Evolutionary conservation across 2,888 invertebrate genomes (phyloP).

Genomic region (Notodonta ziczac): DNA sequence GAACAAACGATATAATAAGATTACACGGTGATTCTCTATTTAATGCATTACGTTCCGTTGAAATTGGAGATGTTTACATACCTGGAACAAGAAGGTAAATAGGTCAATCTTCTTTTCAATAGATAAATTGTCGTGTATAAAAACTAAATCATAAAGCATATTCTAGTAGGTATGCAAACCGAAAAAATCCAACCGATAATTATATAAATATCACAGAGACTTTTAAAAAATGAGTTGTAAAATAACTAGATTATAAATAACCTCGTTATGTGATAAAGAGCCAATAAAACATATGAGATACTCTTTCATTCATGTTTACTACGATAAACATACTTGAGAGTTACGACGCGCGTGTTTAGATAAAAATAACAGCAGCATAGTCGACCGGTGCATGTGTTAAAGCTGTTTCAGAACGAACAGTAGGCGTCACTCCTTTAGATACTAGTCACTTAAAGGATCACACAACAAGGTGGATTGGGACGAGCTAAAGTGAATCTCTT

Average conservation of each 20-base stretch:
- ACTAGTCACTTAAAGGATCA: too few relatives aligned
- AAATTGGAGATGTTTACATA: slow-evolving; percentile 56
- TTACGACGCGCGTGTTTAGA: slow-evolving; percentile 46
- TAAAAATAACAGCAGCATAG: slow-evolving; percentile 43
- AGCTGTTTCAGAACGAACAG: slow-evolving; percentile 4
- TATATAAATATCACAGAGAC: background rate
- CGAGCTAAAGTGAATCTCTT: too few relatives aligned
- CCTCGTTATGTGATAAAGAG: slow-evolving; percentile 11
- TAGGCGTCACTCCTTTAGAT: background rate
- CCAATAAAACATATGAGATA: slow-evolving; percentile 33
- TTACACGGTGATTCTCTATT: slow-evolving; percentile 56
- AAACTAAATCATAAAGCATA: too few relatives aligned
- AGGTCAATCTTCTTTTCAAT: slow-evolving; percentile 10
- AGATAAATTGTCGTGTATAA: background rate
- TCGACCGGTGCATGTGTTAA: slow-evolving; percentile 18
- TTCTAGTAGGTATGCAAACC: too few relatives aligned
- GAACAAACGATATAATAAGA: slow-evolving; percentile 67
- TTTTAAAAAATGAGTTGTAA: background rate
- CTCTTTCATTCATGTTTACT: slow-evolving; percentile 40
- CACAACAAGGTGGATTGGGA: too few relatives aligned
- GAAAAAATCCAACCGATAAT: too few relatives aligned
- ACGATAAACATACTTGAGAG: slow-evolving; percentile 44
- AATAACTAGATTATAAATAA: background rate
- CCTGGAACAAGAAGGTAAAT: slow-evolving; percentile 49
- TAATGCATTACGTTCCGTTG: slow-evolving; percentile 42